Percentiles rank a stretch among this genome's conserved stretches.
Evolutionary conservation across 2,113 vertebrate genomes (phyloP).

Genomic region (Cheilinus undulatus): DNA sequence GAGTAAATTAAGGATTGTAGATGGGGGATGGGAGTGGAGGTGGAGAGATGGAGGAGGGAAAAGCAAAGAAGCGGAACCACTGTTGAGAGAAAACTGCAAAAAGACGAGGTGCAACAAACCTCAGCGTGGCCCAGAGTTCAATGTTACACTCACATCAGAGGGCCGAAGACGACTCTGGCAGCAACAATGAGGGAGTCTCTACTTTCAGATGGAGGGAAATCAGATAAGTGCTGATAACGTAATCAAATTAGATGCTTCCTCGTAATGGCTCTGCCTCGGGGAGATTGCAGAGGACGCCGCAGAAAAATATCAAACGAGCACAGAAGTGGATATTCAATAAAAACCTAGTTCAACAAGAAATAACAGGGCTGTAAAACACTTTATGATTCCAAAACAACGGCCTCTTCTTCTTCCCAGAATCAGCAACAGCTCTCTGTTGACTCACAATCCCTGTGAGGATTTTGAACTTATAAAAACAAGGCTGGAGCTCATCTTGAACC

Average conservation of each 20-base stretch:
- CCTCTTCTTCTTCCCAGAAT: constrained; percentile 14
- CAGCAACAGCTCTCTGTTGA: constrained; percentile 55
- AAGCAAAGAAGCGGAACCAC: constrained; percentile 66
- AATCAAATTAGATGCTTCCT: constrained; percentile 73
- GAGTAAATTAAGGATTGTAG: constrained; percentile 62
- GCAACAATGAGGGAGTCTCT: constrained; percentile 57
- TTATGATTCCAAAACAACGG: constrained; percentile 35
- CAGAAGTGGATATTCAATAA: constrained; percentile 45
- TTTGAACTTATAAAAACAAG: constrained; percentile 54
- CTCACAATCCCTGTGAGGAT: constrained; percentile 50
- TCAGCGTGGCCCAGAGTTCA: constrained; percentile 56
- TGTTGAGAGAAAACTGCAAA: constrained; percentile 56
- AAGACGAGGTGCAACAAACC: constrained; percentile 51
- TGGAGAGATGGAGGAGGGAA: constrained; percentile 56
- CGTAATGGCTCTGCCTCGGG: constrained; percentile 60
- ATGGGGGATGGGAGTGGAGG: constrained; percentile 62
- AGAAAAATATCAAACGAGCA: constrained; percentile 49
- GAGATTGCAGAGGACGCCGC: constrained; percentile 46
- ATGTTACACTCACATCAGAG: constrained; percentile 48
- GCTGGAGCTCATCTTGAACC: constrained; percentile 16
- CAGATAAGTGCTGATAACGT: constrained; percentile 66
- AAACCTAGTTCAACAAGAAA: constrained; percentile 29
- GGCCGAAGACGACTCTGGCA: constrained; percentile 41
- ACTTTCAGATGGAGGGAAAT: constrained; percentile 59
- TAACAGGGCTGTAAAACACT: constrained; percentile 5